These are phyloP conservation scores for Chlorops oryzae DNA, from an alignment of 1,140 invertebrate species.

Conservation along the genomic window DNA sequence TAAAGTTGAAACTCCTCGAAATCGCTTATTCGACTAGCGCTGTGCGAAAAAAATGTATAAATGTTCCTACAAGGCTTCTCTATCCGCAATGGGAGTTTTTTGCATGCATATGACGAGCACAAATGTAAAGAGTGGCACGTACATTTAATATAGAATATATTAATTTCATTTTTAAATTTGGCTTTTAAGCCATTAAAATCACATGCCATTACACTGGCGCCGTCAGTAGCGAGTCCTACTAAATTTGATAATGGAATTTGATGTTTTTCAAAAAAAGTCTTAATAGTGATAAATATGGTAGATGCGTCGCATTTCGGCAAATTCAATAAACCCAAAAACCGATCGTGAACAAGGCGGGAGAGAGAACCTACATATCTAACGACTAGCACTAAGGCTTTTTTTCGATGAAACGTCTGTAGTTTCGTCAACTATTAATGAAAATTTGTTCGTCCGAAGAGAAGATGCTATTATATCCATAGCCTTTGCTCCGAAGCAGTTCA, in stretches of 20 bases:
- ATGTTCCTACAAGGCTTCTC: slow-evolving; percentile 26
- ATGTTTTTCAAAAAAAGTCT: slow-evolving; percentile 5
- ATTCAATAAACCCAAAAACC: too few species aligned
- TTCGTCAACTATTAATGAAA: too few species aligned
- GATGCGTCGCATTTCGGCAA: too few species aligned
- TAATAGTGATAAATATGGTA: neutral
- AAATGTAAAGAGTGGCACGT: slow-evolving; percentile 14
- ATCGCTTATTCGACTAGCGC: slow-evolving; percentile 13
- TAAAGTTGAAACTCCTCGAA: slow-evolving; percentile 27
- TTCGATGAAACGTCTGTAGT: too few species aligned
- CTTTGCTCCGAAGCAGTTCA: too few species aligned
- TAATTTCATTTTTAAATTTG: neutral
- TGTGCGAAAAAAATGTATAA: slow-evolving; percentile 24
- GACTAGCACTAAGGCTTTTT: too few species aligned
- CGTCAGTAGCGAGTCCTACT: slow-evolving; percentile 15
- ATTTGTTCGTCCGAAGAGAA: too few species aligned
- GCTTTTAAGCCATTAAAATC: slow-evolving; percentile 8
- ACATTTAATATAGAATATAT: slow-evolving; percentile 11
- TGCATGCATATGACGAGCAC: slow-evolving; percentile 27
- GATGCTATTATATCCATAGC: too few species aligned
- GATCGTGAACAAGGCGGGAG: too few species aligned
- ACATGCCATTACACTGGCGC: slow-evolving; percentile 14
- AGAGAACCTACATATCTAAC: too few species aligned
- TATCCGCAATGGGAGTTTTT: slow-evolving; percentile 19
- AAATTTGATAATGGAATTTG: slow-evolving; percentile 14